Percentiles rank a stretch among this genome's conserved stretches.
Evolutionary conservation across 1,140 invertebrate genomes (phyloP).

Genomic region (Trachymyrmex septentrionalis): DNA sequence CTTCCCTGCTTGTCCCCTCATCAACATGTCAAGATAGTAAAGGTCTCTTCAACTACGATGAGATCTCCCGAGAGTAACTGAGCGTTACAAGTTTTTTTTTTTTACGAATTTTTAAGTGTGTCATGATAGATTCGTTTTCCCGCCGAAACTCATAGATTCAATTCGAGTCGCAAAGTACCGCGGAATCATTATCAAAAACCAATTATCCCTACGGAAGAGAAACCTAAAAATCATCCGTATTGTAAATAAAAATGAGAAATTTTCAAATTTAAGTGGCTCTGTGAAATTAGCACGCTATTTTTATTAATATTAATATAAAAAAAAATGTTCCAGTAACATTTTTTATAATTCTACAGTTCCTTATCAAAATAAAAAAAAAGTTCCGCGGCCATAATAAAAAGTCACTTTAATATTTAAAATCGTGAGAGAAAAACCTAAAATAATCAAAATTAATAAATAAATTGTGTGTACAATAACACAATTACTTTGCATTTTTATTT

Average conservation of each 20-base stretch:
- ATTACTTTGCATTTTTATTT: background rate
- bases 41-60: conserved; percentile 41
- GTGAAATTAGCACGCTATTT: too few species aligned
- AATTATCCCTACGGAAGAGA: background rate
- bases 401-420: background rate
- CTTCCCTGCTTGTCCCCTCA: background rate
- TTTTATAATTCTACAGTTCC: too few species aligned
- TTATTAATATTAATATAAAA: too few species aligned
- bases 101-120: conserved; percentile 13
- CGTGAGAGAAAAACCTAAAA: background rate
- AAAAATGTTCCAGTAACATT: too few species aligned
- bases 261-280: too few species aligned
- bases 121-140: background rate
- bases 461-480: background rate
- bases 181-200: background rate
- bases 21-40: conserved; percentile 51
- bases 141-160: background rate
- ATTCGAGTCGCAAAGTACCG: background rate
- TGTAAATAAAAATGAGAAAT: background rate
- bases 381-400: too few species aligned
- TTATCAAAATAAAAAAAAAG: too few species aligned
- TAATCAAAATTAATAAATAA: background rate
- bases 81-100: background rate
- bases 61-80: conserved; percentile 28
- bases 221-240: background rate